phyloP scores from a whole-genome alignment of 2,113 vertebrate genomes.

The Anolis sagrei region DNA sequence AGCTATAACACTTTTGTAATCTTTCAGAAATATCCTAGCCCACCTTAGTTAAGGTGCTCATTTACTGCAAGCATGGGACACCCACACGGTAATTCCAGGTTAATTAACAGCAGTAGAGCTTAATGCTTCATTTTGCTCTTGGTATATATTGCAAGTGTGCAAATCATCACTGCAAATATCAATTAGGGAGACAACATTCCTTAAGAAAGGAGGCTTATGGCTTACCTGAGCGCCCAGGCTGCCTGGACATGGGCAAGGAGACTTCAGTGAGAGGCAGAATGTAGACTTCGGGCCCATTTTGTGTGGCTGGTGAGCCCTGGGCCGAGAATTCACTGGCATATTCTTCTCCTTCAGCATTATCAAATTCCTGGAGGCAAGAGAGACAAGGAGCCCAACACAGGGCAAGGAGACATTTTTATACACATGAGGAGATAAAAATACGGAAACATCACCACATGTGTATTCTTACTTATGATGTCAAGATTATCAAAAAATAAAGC shows the following conservation, averaged over 20 bases:
- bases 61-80: neutral
- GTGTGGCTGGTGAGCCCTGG: slow-evolving; percentile 84
- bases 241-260: slow-evolving; percentile 89
- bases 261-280: slow-evolving; percentile 93
- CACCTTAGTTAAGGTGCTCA: neutral
- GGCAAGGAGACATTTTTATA: neutral
- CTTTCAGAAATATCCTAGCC: neutral
- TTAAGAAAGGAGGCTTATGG: neutral
- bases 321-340: slow-evolving; percentile 83
- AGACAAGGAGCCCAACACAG: neutral
- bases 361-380: slow-evolving; percentile 84
- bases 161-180: neutral
- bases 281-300: slow-evolving; percentile 90
- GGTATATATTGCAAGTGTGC: no score
- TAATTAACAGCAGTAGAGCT: neutral
- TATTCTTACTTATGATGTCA: neutral
- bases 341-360: slow-evolving; percentile 90
- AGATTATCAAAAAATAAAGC: neutral
- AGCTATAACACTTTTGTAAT: neutral
- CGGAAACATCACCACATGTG: neutral
- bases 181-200: neutral
- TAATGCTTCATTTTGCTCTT: neutral
- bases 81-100: neutral
- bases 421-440: neutral
- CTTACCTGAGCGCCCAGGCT: slow-evolving; percentile 90